Evolutionary conservation across 2,888 invertebrate genomes (phyloP).

Genomic region (Archaeoteleia sp.): DNA sequence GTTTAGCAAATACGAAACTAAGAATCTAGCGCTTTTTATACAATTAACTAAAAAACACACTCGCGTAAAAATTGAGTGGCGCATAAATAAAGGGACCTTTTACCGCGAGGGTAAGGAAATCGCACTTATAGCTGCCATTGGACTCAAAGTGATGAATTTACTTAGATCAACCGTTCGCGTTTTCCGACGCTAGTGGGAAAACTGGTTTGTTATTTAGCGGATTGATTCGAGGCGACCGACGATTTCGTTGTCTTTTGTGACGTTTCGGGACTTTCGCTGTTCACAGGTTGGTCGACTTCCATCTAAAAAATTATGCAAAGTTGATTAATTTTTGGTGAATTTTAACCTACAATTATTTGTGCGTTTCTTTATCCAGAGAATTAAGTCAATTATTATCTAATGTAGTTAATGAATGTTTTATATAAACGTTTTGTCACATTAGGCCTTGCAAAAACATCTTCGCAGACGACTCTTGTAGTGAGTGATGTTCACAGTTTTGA

Average conservation of each 20-base stretch:
- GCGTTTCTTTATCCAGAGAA: no score
- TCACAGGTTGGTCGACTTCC: constrained; percentile 69
- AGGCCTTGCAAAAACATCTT: no score
- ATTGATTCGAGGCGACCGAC: constrained; percentile 63
- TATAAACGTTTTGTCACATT: no score
- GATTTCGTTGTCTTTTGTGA: constrained; percentile 69
- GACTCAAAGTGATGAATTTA: constrained; percentile 6
- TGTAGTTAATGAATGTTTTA: no score
- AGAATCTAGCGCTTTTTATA: no score
- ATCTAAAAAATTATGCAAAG: constrained; percentile 67
- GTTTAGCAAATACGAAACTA: no score
- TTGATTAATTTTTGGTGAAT: no score
- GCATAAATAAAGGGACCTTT: constrained; percentile 14
- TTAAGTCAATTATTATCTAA: no score
- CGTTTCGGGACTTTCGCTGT: constrained; percentile 68
- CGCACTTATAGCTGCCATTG: constrained; percentile 10
- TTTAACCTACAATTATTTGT: no score
- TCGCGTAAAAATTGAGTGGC: constrained; percentile 5
- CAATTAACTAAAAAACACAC: constrained; percentile 9
- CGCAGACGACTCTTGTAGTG: no score
- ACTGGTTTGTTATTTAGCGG: constrained; percentile 71
- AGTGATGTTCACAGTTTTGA: no score
- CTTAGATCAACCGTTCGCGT: constrained; percentile 44
- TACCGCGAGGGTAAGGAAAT: constrained; percentile 9
- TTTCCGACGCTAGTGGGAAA: constrained; percentile 33